Evolutionary conservation across 1,140 invertebrate species (phyloP), one percentile per base, ranked within the genome.

Genomic region (Drosophila sucinea): DNA sequence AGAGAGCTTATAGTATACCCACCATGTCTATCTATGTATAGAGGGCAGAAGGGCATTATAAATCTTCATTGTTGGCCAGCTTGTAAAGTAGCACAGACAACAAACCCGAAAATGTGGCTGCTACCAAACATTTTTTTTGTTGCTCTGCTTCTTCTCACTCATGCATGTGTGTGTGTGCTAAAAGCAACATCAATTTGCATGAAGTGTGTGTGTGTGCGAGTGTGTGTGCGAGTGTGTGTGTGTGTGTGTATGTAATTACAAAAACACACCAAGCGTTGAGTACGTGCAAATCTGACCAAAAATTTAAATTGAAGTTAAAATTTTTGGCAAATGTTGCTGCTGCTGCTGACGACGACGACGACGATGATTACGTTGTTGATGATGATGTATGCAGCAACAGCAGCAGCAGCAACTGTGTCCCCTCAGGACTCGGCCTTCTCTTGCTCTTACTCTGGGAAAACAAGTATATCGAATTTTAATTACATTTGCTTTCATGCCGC

Each of bases 391-490:
- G 80, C 66, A 35, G 33, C 6, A 38, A 8, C 8, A 11, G 35
- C 35, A 23, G 44, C 44, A 47, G 23, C 44, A 47, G 7, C 44
- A 83, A 68, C 73, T 73, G 58, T 44, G 25, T 71, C 54, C 30
- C 60, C 41, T 54, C 60, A 61, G 27, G 41, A 17, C 32, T 61
- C 58, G 64, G 47, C 40, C 61, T 41, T 17, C 23, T 33, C 27
- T 38, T 65, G 56, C 60, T 63, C 4, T 71, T 80, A 68, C 80
- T 77, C 65, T 77, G 72, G 77, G 73, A 90, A 90, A 90, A 90
- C 87, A 90, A 90, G 87, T 90, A 90, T 90, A 90, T 90, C 82
- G 87, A 90, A 87, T 90, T 90, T 90, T 90, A 90, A 90, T 90
- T 90, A 90, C 87, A 90, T 90, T 90, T 90, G 77, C 84, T 75